Evolutionary conservation across 2,113 vertebrate species (phyloP), one percentile per base, ranked within the genome.

Genomic region (Illadopsis cleaveri): DNA sequence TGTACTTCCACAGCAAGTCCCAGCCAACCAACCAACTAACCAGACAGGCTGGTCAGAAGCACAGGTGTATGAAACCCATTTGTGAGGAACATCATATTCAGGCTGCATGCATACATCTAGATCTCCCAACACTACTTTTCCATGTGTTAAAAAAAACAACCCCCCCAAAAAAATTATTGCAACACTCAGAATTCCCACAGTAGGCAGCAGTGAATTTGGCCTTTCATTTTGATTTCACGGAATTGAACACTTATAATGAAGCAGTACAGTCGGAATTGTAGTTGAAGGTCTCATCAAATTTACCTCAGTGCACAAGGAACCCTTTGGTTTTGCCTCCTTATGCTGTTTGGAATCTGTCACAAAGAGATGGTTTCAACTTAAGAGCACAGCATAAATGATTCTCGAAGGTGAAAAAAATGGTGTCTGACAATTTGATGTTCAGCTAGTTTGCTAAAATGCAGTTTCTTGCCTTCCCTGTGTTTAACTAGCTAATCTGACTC

Each of bases 81-180:
- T 65, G 28, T 37, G 20, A 77, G 28, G 28, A 64, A 65, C 8
- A 13, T 15, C 23, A 21, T 35, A 21, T n/a, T 77, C 31, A 81
- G 37, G 23, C 25, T 54, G 37, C 2, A 0, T 24, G n/a, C n/a
- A 0, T 24, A 15, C 37, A 14, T 70, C 11, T 53, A 53, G 7
- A 27, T n/a, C 8, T 80, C 38, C 31, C 37, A 66, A 24, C 6
- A 45, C 23, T 37, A 14, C 12, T 58, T 64, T 40, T 28, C 7
- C 25, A 56, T 11, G 12, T 64, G 14, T 35, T 83, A 8, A 53
- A 80, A 68, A 45, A 66, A n/a, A 0, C 4, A 37, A 71, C 35
- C 7, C 4, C 1, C 30, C 56, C 53, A 9, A n/a, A 4, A 12
- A 1, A 19, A 17, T 42, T 56, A 31, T 22, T 58, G 1, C 51